These are phyloP conservation scores for Meloe dianella DNA, from an alignment of 2,888 invertebrate genomes.

Conservation along the genomic window DNA sequence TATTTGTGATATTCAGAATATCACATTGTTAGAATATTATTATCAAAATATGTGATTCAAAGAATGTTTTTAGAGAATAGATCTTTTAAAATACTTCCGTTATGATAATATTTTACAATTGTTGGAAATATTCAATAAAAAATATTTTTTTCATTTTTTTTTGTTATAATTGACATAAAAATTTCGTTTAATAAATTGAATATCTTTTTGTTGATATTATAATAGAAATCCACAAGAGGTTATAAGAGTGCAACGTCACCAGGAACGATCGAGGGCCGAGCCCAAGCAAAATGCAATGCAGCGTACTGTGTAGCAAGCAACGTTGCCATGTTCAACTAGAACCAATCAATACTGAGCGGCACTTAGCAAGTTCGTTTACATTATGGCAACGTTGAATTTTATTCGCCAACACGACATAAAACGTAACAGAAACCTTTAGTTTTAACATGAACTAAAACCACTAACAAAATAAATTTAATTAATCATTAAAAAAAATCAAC, in stretches of 20 bases:
- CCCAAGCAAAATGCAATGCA: conserved; percentile 50
- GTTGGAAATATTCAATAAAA: no score
- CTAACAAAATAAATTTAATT: neutral
- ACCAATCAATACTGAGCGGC: conserved; percentile 57
- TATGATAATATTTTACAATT: neutral
- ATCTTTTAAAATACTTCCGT: neutral
- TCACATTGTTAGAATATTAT: neutral
- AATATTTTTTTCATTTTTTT: no score
- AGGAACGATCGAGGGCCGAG: conserved; percentile 35
- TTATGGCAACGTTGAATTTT: conserved; percentile 35
- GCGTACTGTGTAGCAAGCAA: conserved; percentile 54
- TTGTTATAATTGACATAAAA: no score
- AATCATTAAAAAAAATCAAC: neutral
- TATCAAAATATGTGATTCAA: neutral
- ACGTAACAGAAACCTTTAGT: neutral
- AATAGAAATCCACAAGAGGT: conserved; percentile 32
- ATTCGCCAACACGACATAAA: conserved; percentile 29
- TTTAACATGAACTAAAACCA: neutral
- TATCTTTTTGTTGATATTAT: neutral
- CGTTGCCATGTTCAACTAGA: conserved; percentile 51
- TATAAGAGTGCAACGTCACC: conserved; percentile 42
- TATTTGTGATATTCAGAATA: neutral
- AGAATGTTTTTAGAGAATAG: neutral
- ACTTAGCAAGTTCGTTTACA: conserved; percentile 48
- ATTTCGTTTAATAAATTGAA: neutral